A percentile compares a stretch with the other conserved stretches of the same genome.
Evolutionary conservation across 2,113 vertebrate genomes (phyloP).

Genomic region (Cervus canadensis): DNA sequence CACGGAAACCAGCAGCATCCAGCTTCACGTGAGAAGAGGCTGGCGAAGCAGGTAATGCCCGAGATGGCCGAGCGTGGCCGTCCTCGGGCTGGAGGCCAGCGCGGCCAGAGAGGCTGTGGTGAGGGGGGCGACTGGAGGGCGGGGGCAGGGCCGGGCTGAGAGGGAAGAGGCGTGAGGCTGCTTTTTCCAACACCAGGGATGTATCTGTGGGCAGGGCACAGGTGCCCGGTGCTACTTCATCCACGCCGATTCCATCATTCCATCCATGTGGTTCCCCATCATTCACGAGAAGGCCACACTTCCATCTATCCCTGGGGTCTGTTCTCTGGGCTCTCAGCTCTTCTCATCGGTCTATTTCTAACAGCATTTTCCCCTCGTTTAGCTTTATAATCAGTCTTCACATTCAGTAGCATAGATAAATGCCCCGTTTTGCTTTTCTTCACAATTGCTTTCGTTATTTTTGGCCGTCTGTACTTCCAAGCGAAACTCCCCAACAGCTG

Average conservation of each 20-base stretch:
- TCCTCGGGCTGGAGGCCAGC: neutral
- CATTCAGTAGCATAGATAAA: neutral
- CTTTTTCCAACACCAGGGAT: neutral
- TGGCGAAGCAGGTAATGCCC: neutral
- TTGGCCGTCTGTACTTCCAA: neutral
- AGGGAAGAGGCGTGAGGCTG: neutral
- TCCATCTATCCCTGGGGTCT: rapidly evolving
- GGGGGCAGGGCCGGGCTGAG: neutral
- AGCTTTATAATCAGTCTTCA: neutral
- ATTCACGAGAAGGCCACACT: rapidly evolving
- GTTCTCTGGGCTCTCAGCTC: rapidly evolving
- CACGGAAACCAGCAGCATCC: neutral
- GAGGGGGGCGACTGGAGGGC: rapidly evolving
- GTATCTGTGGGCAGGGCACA: neutral
- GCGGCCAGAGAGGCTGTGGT: neutral
- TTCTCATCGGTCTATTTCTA: rapidly evolving
- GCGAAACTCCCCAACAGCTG: neutral
- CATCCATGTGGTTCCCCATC: rapidly evolving
- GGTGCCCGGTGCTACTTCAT: rapidly evolving
- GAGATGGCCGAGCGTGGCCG: neutral
- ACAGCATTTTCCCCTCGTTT: no score
- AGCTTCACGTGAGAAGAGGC: neutral
- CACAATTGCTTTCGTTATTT: neutral
- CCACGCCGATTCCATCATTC: rapidly evolving
- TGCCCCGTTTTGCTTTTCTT: no score